Evolutionary conservation across 2,113 vertebrate genomes (phyloP).

Genomic region (Jacana jacana): DNA sequence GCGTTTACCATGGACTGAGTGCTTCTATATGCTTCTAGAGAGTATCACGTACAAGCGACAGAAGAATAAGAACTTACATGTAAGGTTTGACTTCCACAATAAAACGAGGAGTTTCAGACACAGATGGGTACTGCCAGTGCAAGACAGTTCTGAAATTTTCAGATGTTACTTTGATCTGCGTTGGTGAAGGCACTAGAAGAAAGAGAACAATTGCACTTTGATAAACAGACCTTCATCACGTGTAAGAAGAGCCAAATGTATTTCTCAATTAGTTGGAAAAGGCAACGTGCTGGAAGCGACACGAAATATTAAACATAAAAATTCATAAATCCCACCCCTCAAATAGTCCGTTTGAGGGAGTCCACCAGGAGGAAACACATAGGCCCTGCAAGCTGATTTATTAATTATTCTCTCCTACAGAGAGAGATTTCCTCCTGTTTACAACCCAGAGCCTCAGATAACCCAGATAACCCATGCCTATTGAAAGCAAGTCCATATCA

Average conservation of each 20-base stretch:
- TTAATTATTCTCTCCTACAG: neutral
- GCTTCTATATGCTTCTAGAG: neutral
- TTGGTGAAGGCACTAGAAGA: slow-evolving; percentile 68
- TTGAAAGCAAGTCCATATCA: neutral
- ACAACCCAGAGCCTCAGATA: neutral
- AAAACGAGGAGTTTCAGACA: slow-evolving; percentile 40
- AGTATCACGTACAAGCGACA: neutral
- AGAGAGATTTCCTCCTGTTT: neutral
- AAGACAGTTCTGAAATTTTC: slow-evolving; percentile 51
- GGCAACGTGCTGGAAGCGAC: neutral
- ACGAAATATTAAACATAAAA: neutral
- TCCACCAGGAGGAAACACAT: neutral
- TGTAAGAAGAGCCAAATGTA: neutral
- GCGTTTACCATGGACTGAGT: neutral
- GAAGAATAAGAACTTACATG: slow-evolving; percentile 54
- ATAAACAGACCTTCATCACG: neutral
- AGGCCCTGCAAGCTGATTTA: neutral
- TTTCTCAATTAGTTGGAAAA: neutral
- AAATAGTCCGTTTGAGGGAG: too few relatives aligned
- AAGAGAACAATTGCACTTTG: neutral
- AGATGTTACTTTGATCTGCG: neutral
- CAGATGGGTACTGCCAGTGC: slow-evolving; percentile 56
- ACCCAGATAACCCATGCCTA: neutral
- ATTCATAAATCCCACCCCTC: neutral
- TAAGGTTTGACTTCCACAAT: slow-evolving; percentile 64